Evolutionary conservation across 2,888 invertebrate species (phyloP), one percentile per base, ranked within the genome.

Genomic region (Empis livida): DNA sequence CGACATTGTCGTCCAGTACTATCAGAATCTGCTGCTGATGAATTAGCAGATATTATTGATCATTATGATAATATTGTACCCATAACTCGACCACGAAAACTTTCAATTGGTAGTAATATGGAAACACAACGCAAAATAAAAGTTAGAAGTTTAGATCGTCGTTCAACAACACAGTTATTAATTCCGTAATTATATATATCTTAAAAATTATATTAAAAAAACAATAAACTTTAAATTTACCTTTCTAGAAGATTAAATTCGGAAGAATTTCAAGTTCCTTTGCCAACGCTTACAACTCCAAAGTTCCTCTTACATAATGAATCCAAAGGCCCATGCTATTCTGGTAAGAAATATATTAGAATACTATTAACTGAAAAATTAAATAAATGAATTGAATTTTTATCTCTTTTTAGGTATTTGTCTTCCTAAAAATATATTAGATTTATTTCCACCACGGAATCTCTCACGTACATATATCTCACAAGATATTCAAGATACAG

Each of bases 1-100:
- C 74, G 75, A 31, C 75, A 77, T 64, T 75, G 80, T 59, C 76
- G 80, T 51, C 82, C 82, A 5, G 77, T 80, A 56, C 70, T 77
- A 50, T 79, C 80, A 1, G 82, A 82, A 58, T 79, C 77, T 23
- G 74, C 76, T 10, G 75, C 76, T 8, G 73, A 75, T 38, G 72
- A 76, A 4, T 71, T 75, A 27, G 74, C 76, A 45, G 75, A 76
- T 46, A 71, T 75, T 11, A 61, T 65, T 30, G 62, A 66, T 49
- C 59, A 59, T 27, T 60, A 58, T 23, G 59, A 58, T 51, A 43
- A 43, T 20, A 51, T 58, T 3, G 50, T 56, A 23, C 51, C 57
- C 15, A 57, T 59, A 30, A 50, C 58, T 46, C 61, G 61, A 11
- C 58, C 58, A 17, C 61, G 62, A 16, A 64, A 61, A 49, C 59